Conservation (phyloP, 2,113 vertebrate species). For the Neofelis nebulosa region DNA sequence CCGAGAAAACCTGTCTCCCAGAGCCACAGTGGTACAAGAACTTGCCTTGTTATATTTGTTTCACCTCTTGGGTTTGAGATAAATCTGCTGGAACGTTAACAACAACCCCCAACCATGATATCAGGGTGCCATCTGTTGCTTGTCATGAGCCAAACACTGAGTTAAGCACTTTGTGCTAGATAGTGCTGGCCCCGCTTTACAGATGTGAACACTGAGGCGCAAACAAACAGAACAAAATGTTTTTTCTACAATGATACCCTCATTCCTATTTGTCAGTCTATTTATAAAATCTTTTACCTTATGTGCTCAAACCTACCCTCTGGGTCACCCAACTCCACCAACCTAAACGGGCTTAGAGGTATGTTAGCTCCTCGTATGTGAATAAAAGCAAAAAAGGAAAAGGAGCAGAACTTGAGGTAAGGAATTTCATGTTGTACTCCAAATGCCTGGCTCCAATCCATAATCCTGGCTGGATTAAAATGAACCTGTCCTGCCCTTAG, state of each 20-base stretch:
- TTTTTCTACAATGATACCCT: not conserved
- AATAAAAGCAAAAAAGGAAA: not conserved
- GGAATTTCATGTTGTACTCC: not conserved
- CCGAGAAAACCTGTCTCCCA: not conserved
- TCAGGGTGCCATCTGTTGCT: not conserved
- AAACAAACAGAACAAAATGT: not conserved
- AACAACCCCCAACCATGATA: not conserved
- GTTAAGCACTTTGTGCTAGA: not conserved
- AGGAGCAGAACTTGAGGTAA: not conserved
- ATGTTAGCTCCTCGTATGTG: not conserved
- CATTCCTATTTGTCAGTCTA: not conserved
- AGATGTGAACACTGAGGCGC: not conserved
- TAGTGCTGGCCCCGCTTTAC: not conserved
- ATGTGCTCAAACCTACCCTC: not conserved
- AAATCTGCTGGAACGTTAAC: not conserved
- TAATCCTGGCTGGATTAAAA: not conserved
- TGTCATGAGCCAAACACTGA: not conserved
- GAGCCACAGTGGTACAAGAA: not conserved
- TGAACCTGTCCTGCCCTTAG: not conserved
- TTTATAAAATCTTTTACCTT: not conserved
- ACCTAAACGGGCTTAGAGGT: not conserved
- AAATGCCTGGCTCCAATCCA: not conserved
- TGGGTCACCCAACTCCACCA: not conserved
- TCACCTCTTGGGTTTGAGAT: not conserved
- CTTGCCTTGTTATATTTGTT: conserved; percentile 18